phyloP scores from a whole-genome alignment of 1,140 invertebrate genomes.

The Drosophila oshimai region DNA sequence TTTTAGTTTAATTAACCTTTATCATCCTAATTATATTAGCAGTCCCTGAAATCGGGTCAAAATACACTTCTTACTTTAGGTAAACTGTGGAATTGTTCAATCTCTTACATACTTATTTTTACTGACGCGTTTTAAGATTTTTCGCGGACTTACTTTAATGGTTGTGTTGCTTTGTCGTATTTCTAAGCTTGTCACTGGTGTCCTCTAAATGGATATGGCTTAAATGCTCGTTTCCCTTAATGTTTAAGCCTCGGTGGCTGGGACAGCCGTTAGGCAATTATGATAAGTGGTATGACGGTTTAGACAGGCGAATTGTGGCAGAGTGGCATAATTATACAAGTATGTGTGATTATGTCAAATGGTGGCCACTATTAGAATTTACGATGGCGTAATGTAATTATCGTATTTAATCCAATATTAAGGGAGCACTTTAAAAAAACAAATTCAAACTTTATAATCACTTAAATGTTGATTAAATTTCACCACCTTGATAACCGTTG shows the following conservation, averaged over 20 bases:
- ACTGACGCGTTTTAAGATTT: neutral
- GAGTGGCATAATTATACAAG: constrained; percentile 28
- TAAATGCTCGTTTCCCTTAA: constrained; percentile 27
- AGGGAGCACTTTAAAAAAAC: too few relatives aligned
- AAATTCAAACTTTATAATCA: constrained; percentile 14
- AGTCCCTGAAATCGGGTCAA: neutral
- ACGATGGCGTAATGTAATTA: constrained; percentile 8
- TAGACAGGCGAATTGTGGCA: neutral
- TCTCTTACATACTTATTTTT: constrained; percentile 1
- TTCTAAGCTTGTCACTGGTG: constrained; percentile 17
- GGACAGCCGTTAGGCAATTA: constrained; percentile 51
- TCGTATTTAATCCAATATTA: neutral
- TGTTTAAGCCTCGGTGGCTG: neutral
- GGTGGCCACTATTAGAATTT: neutral
- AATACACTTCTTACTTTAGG: neutral
- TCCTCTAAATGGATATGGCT: constrained; percentile 38
- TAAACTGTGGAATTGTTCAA: constrained; percentile 8
- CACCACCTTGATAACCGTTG: neutral
- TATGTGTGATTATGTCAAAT: constrained; percentile 27
- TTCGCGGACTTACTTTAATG: neutral
- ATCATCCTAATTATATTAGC: constrained; percentile 1
- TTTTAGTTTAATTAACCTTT: constrained; percentile 27
- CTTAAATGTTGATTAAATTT: neutral
- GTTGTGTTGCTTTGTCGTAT: constrained; percentile 27
- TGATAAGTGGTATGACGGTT: constrained; percentile 47